Evolutionary conservation across 2,113 vertebrate species (phyloP).

Genomic region (Hippocampus comes): DNA sequence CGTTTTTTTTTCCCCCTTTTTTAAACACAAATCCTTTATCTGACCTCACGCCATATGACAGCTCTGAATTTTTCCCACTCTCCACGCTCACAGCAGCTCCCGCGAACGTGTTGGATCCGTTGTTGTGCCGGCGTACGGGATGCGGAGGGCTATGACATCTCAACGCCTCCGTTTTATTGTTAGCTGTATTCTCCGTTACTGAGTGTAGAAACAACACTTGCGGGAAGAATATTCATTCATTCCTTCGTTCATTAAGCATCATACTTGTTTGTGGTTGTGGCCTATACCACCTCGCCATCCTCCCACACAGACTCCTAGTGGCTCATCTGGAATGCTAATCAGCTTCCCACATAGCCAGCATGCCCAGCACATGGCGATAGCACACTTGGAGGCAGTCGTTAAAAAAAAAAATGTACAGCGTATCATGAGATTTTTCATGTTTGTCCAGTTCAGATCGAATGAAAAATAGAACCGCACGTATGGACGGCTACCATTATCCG

Average conservation of each 20-base stretch:
- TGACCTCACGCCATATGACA: constrained; percentile 56
- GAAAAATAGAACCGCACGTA: neutral
- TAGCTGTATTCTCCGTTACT: neutral
- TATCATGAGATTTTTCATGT: no score
- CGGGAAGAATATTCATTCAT: constrained; percentile 13
- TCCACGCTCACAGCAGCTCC: constrained; percentile 20
- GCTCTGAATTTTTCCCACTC: constrained; percentile 44
- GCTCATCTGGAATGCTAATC: constrained; percentile 8
- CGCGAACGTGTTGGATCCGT: constrained; percentile 29
- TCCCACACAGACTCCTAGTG: neutral
- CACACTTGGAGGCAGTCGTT: neutral
- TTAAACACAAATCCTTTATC: constrained; percentile 48
- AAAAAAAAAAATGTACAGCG: neutral
- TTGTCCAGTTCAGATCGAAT: neutral
- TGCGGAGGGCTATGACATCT: neutral
- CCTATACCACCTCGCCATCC: neutral
- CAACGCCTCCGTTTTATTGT: neutral
- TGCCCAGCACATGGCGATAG: neutral
- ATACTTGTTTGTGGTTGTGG: neutral
- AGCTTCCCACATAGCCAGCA: constrained; percentile 2
- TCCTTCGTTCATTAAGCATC: neutral
- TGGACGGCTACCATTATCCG: neutral
- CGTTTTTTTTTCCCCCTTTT: constrained; percentile 44
- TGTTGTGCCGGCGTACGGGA: constrained; percentile 13
- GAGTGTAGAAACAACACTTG: neutral